phyloP scores from a whole-genome alignment of 2,797 vertebrate species.

The Nannoperca obscura region DNA sequence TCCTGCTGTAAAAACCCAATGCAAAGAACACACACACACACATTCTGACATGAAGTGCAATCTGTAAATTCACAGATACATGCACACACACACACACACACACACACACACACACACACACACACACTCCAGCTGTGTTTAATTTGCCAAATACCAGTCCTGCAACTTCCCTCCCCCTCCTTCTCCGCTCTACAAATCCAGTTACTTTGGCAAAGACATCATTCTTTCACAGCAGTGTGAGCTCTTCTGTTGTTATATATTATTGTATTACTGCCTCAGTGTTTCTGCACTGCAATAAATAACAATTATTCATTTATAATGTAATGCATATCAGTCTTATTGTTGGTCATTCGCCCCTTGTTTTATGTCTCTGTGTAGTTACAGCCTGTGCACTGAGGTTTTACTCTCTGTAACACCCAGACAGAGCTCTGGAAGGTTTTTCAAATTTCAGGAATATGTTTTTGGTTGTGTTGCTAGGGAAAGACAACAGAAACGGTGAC shows the following conservation, averaged over 20 bases:
- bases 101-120: neutral
- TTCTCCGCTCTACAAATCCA: neutral
- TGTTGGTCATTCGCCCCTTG: neutral
- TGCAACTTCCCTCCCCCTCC: neutral
- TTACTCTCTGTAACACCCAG: neutral
- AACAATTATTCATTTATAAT: no score
- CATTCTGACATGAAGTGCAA: neutral
- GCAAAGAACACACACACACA: constrained; percentile 23
- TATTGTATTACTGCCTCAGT: neutral
- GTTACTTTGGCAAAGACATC: neutral
- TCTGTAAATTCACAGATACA: constrained; percentile 8
- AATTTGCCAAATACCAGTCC: neutral
- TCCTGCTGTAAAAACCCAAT: neutral
- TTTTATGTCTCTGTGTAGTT: no score
- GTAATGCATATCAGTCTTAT: neutral
- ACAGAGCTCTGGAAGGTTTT: no score
- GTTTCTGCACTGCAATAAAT: neutral
- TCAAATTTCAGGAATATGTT: neutral
- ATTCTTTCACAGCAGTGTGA: neutral
- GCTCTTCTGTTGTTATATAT: neutral
- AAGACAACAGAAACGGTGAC: neutral
- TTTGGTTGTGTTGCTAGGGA: neutral
- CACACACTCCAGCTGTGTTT: constrained; percentile 27
- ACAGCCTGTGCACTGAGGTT: neutral
- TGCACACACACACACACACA: neutral